phyloP scores from a whole-genome alignment of 1,140 invertebrate genomes.

The Matsumurasca onukii region DNA sequence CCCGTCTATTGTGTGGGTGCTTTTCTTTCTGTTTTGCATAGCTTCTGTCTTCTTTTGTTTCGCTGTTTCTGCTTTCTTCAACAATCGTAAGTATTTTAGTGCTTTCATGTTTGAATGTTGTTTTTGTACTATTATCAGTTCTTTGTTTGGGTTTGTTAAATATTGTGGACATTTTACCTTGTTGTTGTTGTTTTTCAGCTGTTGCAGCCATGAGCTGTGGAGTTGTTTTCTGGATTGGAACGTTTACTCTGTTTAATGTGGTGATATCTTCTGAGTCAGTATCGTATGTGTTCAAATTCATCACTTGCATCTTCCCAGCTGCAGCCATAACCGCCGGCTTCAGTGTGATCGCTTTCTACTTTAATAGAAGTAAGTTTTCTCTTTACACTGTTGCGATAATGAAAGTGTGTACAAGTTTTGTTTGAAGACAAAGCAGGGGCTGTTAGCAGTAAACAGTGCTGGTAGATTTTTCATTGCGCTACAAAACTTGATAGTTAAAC shows the following conservation, averaged over 20 bases:
- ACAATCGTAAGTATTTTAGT: not conserved
- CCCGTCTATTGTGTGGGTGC: not conserved
- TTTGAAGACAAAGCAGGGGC: too few relatives aligned
- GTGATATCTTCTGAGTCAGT: not conserved
- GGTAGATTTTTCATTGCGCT: too few relatives aligned
- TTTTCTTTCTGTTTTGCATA: conserved; percentile 40
- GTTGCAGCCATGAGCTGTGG: not conserved
- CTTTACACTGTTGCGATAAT: too few relatives aligned
- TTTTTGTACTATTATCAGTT: not conserved
- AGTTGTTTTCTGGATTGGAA: not conserved
- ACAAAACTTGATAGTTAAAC: too few relatives aligned
- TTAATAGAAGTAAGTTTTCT: not conserved
- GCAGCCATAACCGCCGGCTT: not conserved
- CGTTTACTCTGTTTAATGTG: not conserved
- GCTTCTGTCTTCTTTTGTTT: not conserved
- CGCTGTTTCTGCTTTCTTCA: not conserved
- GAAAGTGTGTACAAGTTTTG: too few relatives aligned
- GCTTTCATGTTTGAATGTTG: not conserved
- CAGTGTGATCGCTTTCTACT: not conserved
- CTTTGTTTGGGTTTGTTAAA: not conserved
- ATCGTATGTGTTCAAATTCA: not conserved
- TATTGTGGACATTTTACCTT: not conserved
- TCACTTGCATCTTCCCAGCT: not conserved
- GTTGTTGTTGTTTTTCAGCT: not conserved
- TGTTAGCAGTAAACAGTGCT: too few relatives aligned